These are phyloP conservation scores for Trididemnum nubilum DNA, from an alignment of 23 tunicate species.

Conservation along the genomic window DNA sequence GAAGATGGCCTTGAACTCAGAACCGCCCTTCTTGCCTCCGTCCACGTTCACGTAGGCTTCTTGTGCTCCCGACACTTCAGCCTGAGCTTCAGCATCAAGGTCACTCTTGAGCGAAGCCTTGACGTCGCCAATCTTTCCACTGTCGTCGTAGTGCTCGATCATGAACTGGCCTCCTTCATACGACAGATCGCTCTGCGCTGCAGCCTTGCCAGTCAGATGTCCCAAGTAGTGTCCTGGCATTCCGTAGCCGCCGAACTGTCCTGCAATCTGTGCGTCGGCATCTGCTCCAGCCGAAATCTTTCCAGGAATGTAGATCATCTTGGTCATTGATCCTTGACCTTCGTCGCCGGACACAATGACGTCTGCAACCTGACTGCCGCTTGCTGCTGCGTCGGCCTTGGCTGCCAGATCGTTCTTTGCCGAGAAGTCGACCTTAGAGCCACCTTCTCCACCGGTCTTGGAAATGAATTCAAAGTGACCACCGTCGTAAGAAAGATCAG, in stretches of 20 bases:
- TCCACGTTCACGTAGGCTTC: not conserved
- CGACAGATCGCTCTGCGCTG: conserved; percentile 9
- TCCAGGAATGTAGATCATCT: conserved; percentile 19
- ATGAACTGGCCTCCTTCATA: not conserved
- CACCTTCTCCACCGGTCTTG: conserved; percentile 17
- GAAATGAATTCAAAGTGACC: conserved; percentile 18
- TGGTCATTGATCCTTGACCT: not conserved
- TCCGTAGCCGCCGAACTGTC: conserved; percentile 17
- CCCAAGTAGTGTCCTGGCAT: not conserved
- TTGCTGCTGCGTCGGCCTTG: conserved; percentile 11
- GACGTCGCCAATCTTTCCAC: not conserved
- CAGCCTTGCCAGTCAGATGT: conserved; percentile 1
- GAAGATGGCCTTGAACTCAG: not conserved
- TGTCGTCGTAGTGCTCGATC: conserved; percentile 11
- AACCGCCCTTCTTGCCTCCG: conserved; percentile 31
- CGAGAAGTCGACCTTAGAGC: not conserved
- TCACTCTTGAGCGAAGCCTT: conserved; percentile 22
- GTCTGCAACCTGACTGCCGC: conserved; percentile 20
- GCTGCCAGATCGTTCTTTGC: conserved; percentile 11
- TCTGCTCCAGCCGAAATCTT: not conserved
- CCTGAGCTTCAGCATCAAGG: not conserved
- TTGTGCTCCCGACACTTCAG: not conserved
- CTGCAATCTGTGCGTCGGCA: not conserved
- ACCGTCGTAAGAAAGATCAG: not conserved
- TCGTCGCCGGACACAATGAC: not conserved